phyloP scores from a whole-genome alignment of 2,113 vertebrate genomes.

The Poeciliopsis occidentalis region DNA sequence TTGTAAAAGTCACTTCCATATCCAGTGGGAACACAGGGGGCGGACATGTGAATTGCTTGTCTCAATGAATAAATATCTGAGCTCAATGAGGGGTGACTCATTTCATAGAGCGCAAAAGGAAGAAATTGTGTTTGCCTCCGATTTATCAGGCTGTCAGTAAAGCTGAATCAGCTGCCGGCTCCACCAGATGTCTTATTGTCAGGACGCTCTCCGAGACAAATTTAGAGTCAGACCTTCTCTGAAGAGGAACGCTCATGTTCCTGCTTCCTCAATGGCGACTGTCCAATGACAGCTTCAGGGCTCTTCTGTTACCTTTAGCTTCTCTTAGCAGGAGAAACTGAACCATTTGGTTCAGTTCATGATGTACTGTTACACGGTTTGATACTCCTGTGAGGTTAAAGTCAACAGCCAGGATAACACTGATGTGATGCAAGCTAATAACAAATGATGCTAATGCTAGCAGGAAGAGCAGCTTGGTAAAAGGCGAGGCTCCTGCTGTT shows the following conservation, averaged over 20 bases:
- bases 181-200: not conserved
- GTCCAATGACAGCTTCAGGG: not conserved
- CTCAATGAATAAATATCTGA: slow-evolving; percentile 8
- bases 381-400: no score
- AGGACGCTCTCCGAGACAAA: not conserved
- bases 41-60: slow-evolving; percentile 6
- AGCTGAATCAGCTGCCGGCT: not conserved
- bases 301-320: not conserved
- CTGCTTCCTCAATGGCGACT: not conserved
- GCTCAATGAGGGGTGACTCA: slow-evolving; percentile 1
- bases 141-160: slow-evolving; percentile 4
- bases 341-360: not conserved
- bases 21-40: slow-evolving; percentile 4
- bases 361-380: no score
- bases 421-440: no score
- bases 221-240: not conserved
- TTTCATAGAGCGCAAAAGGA: not conserved
- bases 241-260: not conserved
- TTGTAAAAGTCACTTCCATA: slow-evolving; percentile 4
- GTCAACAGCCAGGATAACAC: no score
- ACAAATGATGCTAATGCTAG: no score
- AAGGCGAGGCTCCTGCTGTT: no score
- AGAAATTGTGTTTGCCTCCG: not conserved
- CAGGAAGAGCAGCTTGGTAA: no score
- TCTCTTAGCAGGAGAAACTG: not conserved